Percentiles rank a stretch among this genome's conserved stretches.
These are phyloP conservation scores for Calyptommatus sinebrachiatus DNA, from an alignment of 2,113 vertebrate species.

Conservation along the genomic window DNA sequence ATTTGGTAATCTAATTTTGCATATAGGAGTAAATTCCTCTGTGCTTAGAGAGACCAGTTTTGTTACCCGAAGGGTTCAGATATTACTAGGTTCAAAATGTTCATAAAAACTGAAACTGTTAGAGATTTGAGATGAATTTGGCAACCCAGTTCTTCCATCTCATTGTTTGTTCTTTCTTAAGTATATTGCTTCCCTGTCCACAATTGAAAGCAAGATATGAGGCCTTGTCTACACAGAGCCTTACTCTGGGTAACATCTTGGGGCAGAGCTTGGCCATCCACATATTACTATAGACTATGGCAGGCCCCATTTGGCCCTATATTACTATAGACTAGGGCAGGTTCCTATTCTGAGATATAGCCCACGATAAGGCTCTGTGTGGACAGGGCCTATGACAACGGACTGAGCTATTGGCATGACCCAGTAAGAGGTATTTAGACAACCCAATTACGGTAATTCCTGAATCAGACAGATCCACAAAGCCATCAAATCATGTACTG, in stretches of 20 bases:
- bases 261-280: no score
- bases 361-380: no score
- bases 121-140: neutral
- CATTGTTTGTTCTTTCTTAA: neutral
- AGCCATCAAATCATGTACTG: neutral
- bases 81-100: neutral
- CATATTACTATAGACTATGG: no score
- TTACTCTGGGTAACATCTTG: no score
- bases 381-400: neutral
- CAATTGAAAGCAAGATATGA: neutral
- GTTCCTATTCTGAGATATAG: no score
- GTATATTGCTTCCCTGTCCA: neutral
- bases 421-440: constrained; percentile 1
- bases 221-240: no score
- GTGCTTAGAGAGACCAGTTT: neutral
- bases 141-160: neutral
- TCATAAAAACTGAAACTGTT: neutral
- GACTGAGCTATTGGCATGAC: neutral
- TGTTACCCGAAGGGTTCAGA: neutral
- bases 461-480: neutral
- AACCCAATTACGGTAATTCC: neutral
- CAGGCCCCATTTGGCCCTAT: no score
- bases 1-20: neutral
- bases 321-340: no score
- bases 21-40: neutral